phyloP scores from a whole-genome alignment of 92 coral and sea anemone species.

The Isaurus tuberculatus region DNA sequence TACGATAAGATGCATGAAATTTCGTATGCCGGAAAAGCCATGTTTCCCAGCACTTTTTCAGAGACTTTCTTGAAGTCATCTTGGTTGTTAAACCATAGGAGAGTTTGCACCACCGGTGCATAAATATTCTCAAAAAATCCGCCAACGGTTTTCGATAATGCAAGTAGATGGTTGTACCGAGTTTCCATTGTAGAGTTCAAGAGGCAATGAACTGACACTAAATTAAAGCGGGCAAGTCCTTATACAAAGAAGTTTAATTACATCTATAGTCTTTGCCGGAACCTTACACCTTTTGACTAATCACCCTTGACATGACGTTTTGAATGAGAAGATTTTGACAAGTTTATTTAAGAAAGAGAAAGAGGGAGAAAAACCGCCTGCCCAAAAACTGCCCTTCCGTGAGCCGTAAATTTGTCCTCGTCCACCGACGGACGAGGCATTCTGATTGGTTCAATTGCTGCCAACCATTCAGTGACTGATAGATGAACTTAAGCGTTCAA shows the following conservation, averaged over 20 bases:
- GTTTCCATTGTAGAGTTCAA: slow-evolving; percentile 68
- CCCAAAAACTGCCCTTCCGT: too few relatives aligned
- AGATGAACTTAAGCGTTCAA: background rate
- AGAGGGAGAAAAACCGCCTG: too few relatives aligned
- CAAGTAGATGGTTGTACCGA: slow-evolving; percentile 67
- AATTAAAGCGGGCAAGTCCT: too few relatives aligned
- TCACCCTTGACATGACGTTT: too few relatives aligned
- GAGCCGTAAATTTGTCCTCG: slow-evolving; percentile 1
- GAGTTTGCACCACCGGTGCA: slow-evolving; percentile 65
- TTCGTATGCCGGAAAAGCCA: slow-evolving; percentile 69
- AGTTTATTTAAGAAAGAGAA: too few relatives aligned
- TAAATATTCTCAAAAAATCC: slow-evolving; percentile 68
- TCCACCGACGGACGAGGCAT: slow-evolving; percentile 18
- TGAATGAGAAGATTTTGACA: too few relatives aligned
- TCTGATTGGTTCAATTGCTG: background rate
- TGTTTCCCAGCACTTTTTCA: slow-evolving; percentile 68
- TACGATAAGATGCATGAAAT: slow-evolving; percentile 61
- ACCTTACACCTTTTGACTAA: too few relatives aligned
- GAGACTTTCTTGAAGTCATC: slow-evolving; percentile 62
- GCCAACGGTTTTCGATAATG: slow-evolving; percentile 64
- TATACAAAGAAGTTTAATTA: too few relatives aligned
- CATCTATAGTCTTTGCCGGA: too few relatives aligned
- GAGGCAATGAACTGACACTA: too few relatives aligned
- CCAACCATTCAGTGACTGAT: background rate
- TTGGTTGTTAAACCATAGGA: slow-evolving; percentile 69